Evolutionary conservation across 2,888 invertebrate species (phyloP).

Genomic region (Liodrosophila aerea): DNA sequence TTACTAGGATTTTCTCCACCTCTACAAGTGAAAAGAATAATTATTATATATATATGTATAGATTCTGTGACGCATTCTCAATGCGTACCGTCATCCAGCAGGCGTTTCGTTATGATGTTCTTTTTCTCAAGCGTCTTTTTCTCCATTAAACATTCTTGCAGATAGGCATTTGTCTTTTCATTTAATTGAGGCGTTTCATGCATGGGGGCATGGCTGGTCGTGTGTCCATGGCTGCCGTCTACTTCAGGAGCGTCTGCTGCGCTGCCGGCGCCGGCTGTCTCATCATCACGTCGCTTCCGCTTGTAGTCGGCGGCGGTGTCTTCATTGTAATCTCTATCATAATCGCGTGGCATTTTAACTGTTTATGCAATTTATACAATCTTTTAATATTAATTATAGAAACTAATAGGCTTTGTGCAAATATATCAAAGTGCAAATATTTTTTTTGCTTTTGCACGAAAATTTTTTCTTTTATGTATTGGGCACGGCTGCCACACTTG

Average conservation of each 20-base stretch:
- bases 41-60: not conserved
- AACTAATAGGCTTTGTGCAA: conserved; percentile 14
- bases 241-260: conserved; percentile 64
- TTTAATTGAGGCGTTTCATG: conserved; percentile 83
- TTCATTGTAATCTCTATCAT: conserved; percentile 81
- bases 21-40: conserved; percentile 52
- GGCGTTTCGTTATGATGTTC: conserved; percentile 86
- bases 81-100: conserved; percentile 87
- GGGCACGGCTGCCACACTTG: too few species aligned
- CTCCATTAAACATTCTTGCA: conserved; percentile 88
- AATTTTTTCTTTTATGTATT: conserved; percentile 60
- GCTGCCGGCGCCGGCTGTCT: conserved; percentile 63
- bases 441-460: conserved; percentile 30
- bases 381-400: conserved; percentile 1
- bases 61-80: conserved; percentile 7
- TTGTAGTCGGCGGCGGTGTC: conserved; percentile 80
- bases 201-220: conserved; percentile 65
- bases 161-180: conserved; percentile 90
- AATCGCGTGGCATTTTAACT: conserved; percentile 80
- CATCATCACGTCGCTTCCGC: conserved; percentile 80
- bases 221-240: conserved; percentile 62
- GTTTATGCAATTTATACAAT: conserved; percentile 2
- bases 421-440: conserved; percentile 34
- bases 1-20: conserved; percentile 90
- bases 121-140: conserved; percentile 87